Conservation (phyloP, 1,140 invertebrate genomes). For the Steinernema feltiae region DNA sequence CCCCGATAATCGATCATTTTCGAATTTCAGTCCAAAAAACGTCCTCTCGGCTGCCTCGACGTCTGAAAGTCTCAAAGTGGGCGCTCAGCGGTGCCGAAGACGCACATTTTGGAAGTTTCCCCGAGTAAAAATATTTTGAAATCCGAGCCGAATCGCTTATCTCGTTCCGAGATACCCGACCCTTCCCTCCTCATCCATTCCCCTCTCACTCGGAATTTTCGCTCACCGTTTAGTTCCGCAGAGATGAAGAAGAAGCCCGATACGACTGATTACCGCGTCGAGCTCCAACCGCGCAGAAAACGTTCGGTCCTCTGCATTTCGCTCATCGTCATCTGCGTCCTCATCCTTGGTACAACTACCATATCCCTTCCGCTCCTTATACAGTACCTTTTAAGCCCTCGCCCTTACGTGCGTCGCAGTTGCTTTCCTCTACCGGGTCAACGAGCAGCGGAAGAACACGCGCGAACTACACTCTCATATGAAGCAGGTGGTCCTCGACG, state of each 20-base stretch:
- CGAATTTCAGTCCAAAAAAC: background rate
- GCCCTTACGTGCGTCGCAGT: background rate
- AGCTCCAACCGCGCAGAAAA: background rate
- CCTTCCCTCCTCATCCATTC: background rate
- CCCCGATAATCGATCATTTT: background rate
- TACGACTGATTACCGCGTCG: background rate
- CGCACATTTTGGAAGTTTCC: background rate
- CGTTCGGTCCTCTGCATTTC: background rate
- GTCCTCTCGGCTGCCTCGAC: background rate
- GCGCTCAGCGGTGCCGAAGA: background rate
- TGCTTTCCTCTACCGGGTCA: background rate
- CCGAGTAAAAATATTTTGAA: conserved; percentile 5
- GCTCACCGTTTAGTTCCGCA: background rate
- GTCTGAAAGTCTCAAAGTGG: background rate
- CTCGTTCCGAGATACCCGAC: background rate
- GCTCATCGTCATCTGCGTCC: background rate
- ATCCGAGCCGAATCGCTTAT: background rate
- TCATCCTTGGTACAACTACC: background rate
- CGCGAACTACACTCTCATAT: conserved; percentile 10
- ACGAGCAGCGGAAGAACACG: background rate
- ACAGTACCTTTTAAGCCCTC: background rate
- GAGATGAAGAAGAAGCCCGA: conserved; percentile 2
- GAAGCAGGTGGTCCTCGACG: conserved; percentile 26
- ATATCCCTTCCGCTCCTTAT: background rate
- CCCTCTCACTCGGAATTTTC: background rate